Base-by-base conservation (phyloP, 2,797 vertebrate genomes). In the Gallinago nigripennis region DNA sequence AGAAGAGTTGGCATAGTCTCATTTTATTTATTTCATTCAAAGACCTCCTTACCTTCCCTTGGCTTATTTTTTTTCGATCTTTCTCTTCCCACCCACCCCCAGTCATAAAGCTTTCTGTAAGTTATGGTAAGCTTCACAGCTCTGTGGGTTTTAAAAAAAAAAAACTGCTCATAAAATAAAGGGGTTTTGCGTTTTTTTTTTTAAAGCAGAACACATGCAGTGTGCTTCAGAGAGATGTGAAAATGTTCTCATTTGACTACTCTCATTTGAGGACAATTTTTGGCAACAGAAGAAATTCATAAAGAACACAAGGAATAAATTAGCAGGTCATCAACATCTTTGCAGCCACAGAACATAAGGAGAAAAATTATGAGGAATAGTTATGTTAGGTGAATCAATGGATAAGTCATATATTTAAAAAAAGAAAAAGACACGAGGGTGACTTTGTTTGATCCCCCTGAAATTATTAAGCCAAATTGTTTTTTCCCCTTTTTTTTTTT, bases 321-420 rank as follows among this genome's bases (percentile, higher is more conserved):
- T 95, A 97, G 58, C 84, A 96, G 96, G 92, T 98, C 93, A 95
- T 91, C 94, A 97, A 87, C 92, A 93, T 97, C 63, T 94, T 95
- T 95, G 90, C 82, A 94, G 75, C 16, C 88, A 80, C 53, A 86
- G 86, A 91, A 94, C 54, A 84, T 90, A 86, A 91, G 66, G 87
- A 71, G 54, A 88, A 94, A 92, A 48, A 56, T 43, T 8, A 50
- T 58, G 17, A 41, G 54, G 33, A 94, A 53, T 31, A 84, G 45
- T 82, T 85, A 82, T 18, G 23, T 39, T 61, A 90, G 69, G 57
- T 65, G 54, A 94, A 81, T 71, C 65, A 81, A 53, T 81, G 43
- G 43, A 68, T 72, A 75, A 86, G 5, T 48, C 73, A 37, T 15
- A 33, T 16, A 45, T 19, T 54, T 31, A 14, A 1, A 4, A 6